Base-by-base conservation (phyloP, 2,797 vertebrate genomes). In the Notoglanidium macrostoma region DNA sequence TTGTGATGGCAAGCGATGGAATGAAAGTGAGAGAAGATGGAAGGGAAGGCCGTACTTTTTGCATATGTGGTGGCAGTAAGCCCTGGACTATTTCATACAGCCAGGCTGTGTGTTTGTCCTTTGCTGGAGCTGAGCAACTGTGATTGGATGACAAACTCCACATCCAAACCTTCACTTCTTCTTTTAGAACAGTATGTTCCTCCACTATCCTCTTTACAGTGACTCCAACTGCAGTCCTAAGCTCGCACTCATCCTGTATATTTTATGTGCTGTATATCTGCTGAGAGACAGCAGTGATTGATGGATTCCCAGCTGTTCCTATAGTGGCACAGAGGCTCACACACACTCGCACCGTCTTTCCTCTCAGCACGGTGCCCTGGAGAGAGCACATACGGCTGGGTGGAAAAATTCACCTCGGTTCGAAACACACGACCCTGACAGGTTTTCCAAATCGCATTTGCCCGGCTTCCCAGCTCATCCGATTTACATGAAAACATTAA, bases 51-150 rank as follows among this genome's bases (percentile, higher is more conserved):
- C 86, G 79, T 87, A 83, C 93, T 94, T 83, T 49, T 95, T 96
- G 93, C 95, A 95, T 94, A 93, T 92, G 92, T 90, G 93, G 92
- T 94, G 84, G 90, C 87, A 90, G 65, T 86, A 73, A 54, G 79
- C 76, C 85, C 55, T 49, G 72, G 80, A 57, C 77, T 54, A 76
- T 76, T 83, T 83, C 29, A 54, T 44, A 26, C 73, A 87, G 63
- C 35, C 59, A 78, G 77, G 61, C 54, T 26, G n/a, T 15, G 74
- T 78, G 51, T 61, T 40, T 61, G 32, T 74, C 86, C 44, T 61
- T 73, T 73, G 44, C 59, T 65, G 55, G n/a, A 54, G 61, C 40
- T 70, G 73, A 59, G 51, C 35, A 19, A 40, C 21, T 65, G 44
- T 70, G 44, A 81, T 85, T 21, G 44, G 65, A 10, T 70, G 76